Percentiles rank a stretch among this genome's conserved stretches.
These are phyloP conservation scores for Epinotia brunnichana DNA, from an alignment of 2,888 invertebrate species.

Conservation along the genomic window DNA sequence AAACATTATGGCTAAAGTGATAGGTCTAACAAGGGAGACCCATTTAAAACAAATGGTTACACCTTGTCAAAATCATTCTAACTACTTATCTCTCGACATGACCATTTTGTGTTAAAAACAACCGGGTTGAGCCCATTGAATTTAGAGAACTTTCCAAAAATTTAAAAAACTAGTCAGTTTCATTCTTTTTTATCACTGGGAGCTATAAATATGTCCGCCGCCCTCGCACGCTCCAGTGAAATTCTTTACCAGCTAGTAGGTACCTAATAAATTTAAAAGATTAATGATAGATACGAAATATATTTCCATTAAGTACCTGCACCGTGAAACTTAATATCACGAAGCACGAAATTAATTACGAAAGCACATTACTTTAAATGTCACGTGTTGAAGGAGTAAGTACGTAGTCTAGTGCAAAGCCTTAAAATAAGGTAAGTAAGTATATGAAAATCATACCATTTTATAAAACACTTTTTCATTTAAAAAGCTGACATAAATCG, in stretches of 20 bases:
- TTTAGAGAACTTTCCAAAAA: slow-evolving; percentile 64
- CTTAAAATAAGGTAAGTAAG: too few relatives aligned
- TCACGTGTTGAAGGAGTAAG: not conserved
- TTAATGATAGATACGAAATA: slow-evolving; percentile 77
- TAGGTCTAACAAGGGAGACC: too few relatives aligned
- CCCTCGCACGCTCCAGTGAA: slow-evolving; percentile 67
- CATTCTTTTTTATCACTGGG: slow-evolving; percentile 68
- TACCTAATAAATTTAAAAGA: slow-evolving; percentile 76
- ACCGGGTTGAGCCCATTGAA: slow-evolving; percentile 56
- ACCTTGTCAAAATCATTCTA: slow-evolving; percentile 63
- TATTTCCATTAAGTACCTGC: slow-evolving; percentile 75
- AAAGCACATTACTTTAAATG: slow-evolving; percentile 60
- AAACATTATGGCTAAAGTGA: too few relatives aligned
- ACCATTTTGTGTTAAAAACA: slow-evolving; percentile 56
- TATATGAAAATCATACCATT: not conserved
- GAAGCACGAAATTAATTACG: slow-evolving; percentile 73
- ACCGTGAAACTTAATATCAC: slow-evolving; percentile 74
- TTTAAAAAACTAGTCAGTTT: slow-evolving; percentile 65
- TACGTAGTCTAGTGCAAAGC: not conserved
- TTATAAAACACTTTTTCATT: not conserved
- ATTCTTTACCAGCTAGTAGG: slow-evolving; percentile 66
- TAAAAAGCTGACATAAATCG: not conserved
- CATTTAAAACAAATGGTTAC: slow-evolving; percentile 41
- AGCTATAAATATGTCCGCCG: slow-evolving; percentile 76
- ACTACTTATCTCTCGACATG: slow-evolving; percentile 62